phyloP scores from a whole-genome alignment of 2,888 invertebrate genomes.

The Caenorhabditis sp. region DNA sequence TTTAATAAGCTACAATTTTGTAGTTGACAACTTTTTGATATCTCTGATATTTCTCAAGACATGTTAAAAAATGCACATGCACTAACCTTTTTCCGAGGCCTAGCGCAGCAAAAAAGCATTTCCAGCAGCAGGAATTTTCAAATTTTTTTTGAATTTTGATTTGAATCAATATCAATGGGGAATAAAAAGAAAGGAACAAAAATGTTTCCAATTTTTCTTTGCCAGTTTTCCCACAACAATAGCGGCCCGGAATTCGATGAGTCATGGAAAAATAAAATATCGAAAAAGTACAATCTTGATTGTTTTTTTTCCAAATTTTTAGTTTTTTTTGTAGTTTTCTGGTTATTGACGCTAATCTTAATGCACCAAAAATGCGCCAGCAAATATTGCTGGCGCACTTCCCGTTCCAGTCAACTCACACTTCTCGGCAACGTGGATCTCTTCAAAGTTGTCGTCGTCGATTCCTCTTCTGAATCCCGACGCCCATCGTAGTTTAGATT shows the following conservation, averaged over 20 bases:
- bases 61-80: neutral
- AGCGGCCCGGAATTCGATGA: slow-evolving; percentile 19
- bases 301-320: slow-evolving; percentile 17
- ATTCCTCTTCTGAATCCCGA: slow-evolving; percentile 55
- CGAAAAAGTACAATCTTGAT: too few species aligned
- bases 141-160: too few species aligned
- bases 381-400: slow-evolving; percentile 7
- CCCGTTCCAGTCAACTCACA: slow-evolving; percentile 36
- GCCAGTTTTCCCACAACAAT: slow-evolving; percentile 45
- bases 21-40: neutral
- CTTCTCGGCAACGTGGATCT: slow-evolving; percentile 62
- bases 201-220: slow-evolving; percentile 12
- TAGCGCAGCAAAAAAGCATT: slow-evolving; percentile 43
- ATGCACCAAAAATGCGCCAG: neutral
- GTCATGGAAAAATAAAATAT: neutral
- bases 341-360: too few species aligned
- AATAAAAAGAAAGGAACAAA: too few species aligned
- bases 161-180: too few species aligned
- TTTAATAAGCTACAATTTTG: neutral
- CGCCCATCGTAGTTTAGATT: slow-evolving; percentile 52
- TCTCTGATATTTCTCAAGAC: neutral
- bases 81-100: neutral
- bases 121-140: too few species aligned
- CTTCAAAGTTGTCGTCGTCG: slow-evolving; percentile 53
- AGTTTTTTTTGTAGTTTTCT: slow-evolving; percentile 17